Evolutionary conservation across 1,140 invertebrate genomes (phyloP).

Genomic region (Cyclargus thomasi): DNA sequence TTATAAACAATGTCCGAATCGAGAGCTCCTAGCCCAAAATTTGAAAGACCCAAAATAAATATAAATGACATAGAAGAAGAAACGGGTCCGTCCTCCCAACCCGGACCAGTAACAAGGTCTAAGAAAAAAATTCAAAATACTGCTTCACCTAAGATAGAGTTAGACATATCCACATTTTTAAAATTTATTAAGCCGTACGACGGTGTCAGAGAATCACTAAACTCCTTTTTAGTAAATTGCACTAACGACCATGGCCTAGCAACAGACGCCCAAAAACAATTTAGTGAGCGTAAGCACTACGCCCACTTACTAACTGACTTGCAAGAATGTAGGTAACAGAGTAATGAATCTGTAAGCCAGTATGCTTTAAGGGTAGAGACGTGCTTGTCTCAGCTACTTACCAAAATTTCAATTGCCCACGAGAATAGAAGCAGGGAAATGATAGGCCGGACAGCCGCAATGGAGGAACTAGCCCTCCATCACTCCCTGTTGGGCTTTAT

Average conservation of each 20-base stretch:
- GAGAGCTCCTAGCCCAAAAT: no score
- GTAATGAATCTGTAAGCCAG: conserved; percentile 8
- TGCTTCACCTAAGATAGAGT: background rate
- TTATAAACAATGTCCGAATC: no score
- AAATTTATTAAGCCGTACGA: conserved; percentile 2
- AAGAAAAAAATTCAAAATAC: no score
- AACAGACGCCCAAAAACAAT: no score
- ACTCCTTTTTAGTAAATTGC: background rate
- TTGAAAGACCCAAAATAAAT: no score
- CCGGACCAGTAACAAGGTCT: no score
- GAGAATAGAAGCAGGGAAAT: background rate
- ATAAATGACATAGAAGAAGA: no score
- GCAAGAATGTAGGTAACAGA: background rate
- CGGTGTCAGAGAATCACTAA: background rate
- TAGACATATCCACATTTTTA: background rate
- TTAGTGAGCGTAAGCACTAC: no score
- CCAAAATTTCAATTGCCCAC: conserved; percentile 15
- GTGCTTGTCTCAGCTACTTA: conserved; percentile 6
- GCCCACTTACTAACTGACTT: background rate
- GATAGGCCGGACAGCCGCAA: background rate
- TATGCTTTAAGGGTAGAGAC: conserved; percentile 18
- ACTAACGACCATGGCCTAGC: background rate
- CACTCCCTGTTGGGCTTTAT: background rate
- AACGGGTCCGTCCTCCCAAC: no score
- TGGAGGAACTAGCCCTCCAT: no score